Evolutionary conservation across 1,140 invertebrate species (phyloP).

Genomic region (Cotesia glomerata): DNA sequence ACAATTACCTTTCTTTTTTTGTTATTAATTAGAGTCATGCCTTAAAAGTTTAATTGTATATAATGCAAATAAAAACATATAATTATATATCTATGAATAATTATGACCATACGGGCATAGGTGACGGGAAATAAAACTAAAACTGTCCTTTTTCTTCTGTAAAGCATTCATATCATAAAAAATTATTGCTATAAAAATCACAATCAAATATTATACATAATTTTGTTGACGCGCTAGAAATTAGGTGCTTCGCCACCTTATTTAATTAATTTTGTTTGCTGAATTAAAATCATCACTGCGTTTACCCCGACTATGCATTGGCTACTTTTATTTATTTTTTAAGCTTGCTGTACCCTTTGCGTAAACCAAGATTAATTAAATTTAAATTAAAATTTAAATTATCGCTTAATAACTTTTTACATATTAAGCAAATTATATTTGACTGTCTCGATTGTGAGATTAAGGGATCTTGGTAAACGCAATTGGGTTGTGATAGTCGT

Average conservation of each 20-base stretch:
- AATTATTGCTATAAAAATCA: too few species aligned
- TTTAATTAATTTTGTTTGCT: constrained; percentile 18
- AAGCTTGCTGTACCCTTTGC: constrained; percentile 32
- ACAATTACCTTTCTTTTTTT: too few species aligned
- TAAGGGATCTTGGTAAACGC: constrained; percentile 50
- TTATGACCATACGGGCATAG: too few species aligned
- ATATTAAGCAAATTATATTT: too few species aligned
- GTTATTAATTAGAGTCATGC: too few species aligned
- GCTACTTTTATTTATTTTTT: constrained; percentile 32
- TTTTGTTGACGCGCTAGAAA: constrained; percentile 7
- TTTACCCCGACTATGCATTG: constrained; percentile 13
- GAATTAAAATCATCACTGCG: constrained; percentile 11
- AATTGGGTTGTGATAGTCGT: constrained; percentile 56
- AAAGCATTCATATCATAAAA: not conserved
- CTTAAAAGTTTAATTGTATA: too few species aligned
- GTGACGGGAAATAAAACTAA: too few species aligned
- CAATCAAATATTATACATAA: not conserved
- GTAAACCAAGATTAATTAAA: constrained; percentile 29
- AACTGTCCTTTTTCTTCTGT: not conserved
- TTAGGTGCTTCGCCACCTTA: constrained; percentile 32
- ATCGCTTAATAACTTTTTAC: not conserved
- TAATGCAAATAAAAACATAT: too few species aligned
- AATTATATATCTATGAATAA: too few species aligned
- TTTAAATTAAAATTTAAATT: not conserved
- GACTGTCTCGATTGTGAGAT: too few species aligned